Conservation (phyloP, 2,888 invertebrate species). For the Volucella inflata region DNA sequence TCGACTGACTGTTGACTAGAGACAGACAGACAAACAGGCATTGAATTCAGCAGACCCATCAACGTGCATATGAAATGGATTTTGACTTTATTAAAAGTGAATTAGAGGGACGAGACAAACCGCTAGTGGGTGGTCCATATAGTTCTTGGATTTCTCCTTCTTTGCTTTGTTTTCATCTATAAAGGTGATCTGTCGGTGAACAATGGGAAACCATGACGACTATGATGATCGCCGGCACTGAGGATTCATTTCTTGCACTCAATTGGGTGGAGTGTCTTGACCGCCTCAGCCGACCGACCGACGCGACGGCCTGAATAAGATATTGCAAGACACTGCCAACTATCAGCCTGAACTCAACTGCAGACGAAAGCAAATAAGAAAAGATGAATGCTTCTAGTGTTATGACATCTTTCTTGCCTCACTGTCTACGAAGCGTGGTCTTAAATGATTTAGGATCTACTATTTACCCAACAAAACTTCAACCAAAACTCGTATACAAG, state of each 20-base stretch:
- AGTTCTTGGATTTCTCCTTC: conserved; percentile 66
- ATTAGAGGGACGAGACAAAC: conserved; percentile 66
- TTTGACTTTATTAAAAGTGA: conserved; percentile 74
- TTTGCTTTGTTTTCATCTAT: conserved; percentile 59
- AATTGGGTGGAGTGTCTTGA: conserved; percentile 57
- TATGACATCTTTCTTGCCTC: conserved; percentile 72
- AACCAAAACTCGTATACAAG: conserved; percentile 16
- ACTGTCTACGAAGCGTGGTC: conserved; percentile 34
- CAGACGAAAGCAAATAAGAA: conserved; percentile 57
- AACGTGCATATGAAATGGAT: conserved; percentile 70
- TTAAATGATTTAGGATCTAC: conserved; percentile 32
- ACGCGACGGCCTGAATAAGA: conserved; percentile 58
- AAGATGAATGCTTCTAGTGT: conserved; percentile 68
- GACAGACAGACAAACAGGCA: conserved; percentile 55
- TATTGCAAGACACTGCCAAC: conserved; percentile 68
- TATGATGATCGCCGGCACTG: conserved; percentile 27
- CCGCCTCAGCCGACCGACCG: conserved; percentile 29
- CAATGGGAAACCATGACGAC: conserved; percentile 54
- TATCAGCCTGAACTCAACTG: conserved; percentile 57
- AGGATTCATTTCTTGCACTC: conserved; percentile 47
- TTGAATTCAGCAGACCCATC: conserved; percentile 43
- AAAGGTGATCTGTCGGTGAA: conserved; percentile 73
- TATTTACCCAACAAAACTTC: conserved; percentile 32
- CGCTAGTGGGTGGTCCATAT: conserved; percentile 70
- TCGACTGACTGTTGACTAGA: not conserved